phyloP scores from a whole-genome alignment of 2,797 vertebrate genomes.

The Nasua narica region DNA sequence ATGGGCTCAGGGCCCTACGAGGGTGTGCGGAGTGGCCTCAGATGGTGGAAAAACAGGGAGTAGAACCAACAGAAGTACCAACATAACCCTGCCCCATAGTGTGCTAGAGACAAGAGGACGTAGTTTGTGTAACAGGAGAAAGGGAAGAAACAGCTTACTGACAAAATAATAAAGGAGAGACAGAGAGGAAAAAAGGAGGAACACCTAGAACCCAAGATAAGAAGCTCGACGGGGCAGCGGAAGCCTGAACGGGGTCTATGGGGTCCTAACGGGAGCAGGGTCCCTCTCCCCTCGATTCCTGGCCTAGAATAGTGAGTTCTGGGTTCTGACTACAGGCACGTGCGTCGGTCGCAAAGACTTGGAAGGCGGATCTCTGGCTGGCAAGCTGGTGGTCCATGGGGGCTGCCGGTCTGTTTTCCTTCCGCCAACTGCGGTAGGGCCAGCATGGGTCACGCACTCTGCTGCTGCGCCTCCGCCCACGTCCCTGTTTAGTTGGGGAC shows the following conservation, averaged over 20 bases:
- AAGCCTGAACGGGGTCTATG: fast-evolving
- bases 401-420: no score
- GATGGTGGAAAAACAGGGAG: fast-evolving
- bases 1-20: fast-evolving
- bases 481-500: background rate
- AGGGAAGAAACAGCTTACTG: background rate
- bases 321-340: background rate
- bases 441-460: fast-evolving
- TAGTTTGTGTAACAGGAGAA: background rate
- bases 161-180: background rate
- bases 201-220: background rate
- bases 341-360: background rate
- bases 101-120: background rate
- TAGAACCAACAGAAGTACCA: fast-evolving
- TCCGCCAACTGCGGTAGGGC: fast-evolving
- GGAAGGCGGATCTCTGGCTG: background rate
- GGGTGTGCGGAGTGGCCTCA: fast-evolving
- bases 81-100: fast-evolving
- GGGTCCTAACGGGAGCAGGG: fast-evolving
- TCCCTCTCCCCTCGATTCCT: background rate
- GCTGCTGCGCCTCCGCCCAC: background rate
- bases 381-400: background rate
- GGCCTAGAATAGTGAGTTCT: background rate
- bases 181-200: background rate
- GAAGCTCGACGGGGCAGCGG: background rate